Conservation (phyloP, 2,888 invertebrate species). For the Perizoma affinitatum region DNA sequence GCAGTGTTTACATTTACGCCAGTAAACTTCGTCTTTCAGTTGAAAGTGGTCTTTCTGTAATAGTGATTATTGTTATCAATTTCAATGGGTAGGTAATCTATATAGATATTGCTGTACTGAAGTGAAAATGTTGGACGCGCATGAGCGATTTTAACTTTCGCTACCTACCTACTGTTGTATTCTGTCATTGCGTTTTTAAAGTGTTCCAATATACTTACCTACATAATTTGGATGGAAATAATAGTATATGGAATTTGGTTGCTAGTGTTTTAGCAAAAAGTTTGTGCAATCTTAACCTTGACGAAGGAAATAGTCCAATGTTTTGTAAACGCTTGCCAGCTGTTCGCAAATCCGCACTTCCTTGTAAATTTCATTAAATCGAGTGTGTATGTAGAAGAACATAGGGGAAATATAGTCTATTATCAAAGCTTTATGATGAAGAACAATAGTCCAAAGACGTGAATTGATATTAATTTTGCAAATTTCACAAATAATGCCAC, state of each 20-base stretch:
- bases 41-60: slow-evolving; percentile 26
- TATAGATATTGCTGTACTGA: slow-evolving; percentile 31
- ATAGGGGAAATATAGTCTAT: too few relatives aligned
- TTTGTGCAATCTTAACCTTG: slow-evolving; percentile 49
- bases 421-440: too few relatives aligned
- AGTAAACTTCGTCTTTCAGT: slow-evolving; percentile 30
- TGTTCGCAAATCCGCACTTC: slow-evolving; percentile 35
- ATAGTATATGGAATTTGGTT: not conserved
- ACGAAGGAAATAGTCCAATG: slow-evolving; percentile 36
- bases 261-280: slow-evolving; percentile 20
- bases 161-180: slow-evolving; percentile 39
- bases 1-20: slow-evolving; percentile 51
- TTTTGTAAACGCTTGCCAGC: slow-evolving; percentile 51
- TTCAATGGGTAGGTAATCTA: slow-evolving; percentile 24
- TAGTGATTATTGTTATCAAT: slow-evolving; percentile 35
- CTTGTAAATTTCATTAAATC: slow-evolving; percentile 16
- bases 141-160: slow-evolving; percentile 73
- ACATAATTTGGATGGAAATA: not conserved
- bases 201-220: slow-evolving; percentile 16
- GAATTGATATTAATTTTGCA: too few relatives aligned
- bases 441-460: too few relatives aligned
- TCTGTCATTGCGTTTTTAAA: slow-evolving; percentile 44
- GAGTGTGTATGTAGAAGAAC: not conserved
- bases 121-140: slow-evolving; percentile 67
- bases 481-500: too few relatives aligned